Evolutionary conservation across 1,140 invertebrate species (phyloP).

Genomic region (Uloborus diversus): DNA sequence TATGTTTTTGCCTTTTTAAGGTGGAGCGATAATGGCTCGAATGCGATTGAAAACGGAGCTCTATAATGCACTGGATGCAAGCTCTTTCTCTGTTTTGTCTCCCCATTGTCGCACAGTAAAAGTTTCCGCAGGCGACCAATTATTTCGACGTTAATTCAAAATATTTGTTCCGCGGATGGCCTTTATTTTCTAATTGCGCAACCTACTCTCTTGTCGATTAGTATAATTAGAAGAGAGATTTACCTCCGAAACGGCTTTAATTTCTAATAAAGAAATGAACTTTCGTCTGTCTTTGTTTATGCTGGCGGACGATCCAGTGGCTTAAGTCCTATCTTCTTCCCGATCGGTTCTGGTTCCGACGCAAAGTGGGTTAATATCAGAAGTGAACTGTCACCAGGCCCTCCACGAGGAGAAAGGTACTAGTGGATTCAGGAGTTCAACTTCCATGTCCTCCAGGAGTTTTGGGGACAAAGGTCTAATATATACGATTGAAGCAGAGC

Average conservation of each 20-base stretch:
- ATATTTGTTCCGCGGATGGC: slow-evolving; percentile 38
- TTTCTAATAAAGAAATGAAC: slow-evolving; percentile 37
- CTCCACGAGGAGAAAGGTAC: not conserved
- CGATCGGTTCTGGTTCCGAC: not conserved
- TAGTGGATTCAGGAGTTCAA: not conserved
- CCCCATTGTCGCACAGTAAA: slow-evolving; percentile 38
- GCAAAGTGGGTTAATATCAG: not conserved
- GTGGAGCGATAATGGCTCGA: slow-evolving; percentile 35
- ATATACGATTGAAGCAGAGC: not conserved
- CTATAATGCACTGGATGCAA: no score
- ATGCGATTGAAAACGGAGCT: not conserved
- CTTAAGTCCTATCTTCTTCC: not conserved
- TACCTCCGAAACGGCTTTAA: slow-evolving; percentile 8
- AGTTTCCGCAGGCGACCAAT: slow-evolving; percentile 41
- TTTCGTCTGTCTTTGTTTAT: slow-evolving; percentile 17
- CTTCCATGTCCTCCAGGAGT: not conserved
- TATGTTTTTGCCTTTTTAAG: slow-evolving; percentile 36
- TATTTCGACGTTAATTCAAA: slow-evolving; percentile 50
- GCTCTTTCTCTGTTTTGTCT: slow-evolving; percentile 12
- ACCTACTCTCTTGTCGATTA: slow-evolving; percentile 20
- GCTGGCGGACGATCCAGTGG: not conserved
- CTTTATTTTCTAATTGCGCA: slow-evolving; percentile 44
- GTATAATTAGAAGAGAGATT: slow-evolving; percentile 33
- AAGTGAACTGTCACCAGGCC: not conserved
- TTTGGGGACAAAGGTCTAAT: not conserved